Evolutionary conservation across 1,140 invertebrate species (phyloP).

Genomic region (Aradophagus sp.): DNA sequence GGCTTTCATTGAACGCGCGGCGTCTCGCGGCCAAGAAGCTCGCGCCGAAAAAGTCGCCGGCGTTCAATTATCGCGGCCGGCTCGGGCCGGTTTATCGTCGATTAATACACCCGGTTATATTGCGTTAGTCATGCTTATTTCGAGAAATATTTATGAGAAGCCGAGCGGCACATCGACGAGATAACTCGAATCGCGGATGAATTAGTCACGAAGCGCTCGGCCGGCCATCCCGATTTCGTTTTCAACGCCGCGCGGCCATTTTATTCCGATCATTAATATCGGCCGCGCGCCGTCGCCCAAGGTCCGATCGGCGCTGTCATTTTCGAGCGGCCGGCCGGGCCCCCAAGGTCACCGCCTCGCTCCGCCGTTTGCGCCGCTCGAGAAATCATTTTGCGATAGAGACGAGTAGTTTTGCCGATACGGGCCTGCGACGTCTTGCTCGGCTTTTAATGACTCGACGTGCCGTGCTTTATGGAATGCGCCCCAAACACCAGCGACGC

Average conservation of each 20-base stretch:
- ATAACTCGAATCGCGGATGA: conserved; percentile 55
- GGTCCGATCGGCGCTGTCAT: conserved; percentile 51
- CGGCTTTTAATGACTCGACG: conserved; percentile 32
- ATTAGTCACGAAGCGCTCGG: conserved; percentile 51
- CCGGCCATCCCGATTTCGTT: conserved; percentile 58
- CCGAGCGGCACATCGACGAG: conserved; percentile 44
- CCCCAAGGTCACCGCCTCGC: conserved; percentile 50
- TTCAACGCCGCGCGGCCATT: conserved; percentile 49
- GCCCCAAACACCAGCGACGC: background rate
- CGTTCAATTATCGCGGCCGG: conserved; percentile 40
- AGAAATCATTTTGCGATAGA: conserved; percentile 55
- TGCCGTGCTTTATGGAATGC: conserved; percentile 26
- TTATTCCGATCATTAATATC: conserved; percentile 56
- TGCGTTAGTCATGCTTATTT: conserved; percentile 59
- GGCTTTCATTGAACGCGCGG: conserved; percentile 68
- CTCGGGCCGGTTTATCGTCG: conserved; percentile 34
- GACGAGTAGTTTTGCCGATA: conserved; percentile 51
- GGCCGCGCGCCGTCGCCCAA: too few species aligned
- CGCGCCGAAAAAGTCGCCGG: conserved; percentile 11
- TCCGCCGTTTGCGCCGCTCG: conserved; percentile 38
- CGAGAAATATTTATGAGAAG: conserved; percentile 57
- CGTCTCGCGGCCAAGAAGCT: conserved; percentile 11
- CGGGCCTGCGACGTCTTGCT: conserved; percentile 33
- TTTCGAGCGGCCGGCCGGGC: conserved; percentile 48
- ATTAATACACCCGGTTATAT: conserved; percentile 43